Evolutionary conservation across 2,888 invertebrate genomes (phyloP).

Genomic region (Dilophus febrilis): DNA sequence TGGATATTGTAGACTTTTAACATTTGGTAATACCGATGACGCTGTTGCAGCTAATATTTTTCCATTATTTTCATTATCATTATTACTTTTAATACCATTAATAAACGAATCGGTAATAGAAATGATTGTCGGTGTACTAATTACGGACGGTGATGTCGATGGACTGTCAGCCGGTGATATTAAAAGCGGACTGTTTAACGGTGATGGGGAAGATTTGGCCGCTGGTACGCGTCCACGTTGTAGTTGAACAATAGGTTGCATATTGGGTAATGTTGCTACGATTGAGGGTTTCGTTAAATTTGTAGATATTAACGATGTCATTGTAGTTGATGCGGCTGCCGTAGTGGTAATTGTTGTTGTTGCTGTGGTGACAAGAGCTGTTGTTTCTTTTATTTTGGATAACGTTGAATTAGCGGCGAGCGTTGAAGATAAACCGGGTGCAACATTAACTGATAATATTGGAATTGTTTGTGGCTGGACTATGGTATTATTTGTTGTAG

Average conservation of each 20-base stretch:
- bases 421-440: background rate
- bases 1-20: slow-evolving; percentile 48
- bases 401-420: background rate
- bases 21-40: slow-evolving; percentile 14
- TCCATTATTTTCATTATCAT: slow-evolving; percentile 4
- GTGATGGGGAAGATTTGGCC: slow-evolving; percentile 24
- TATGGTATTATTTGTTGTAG: too few relatives aligned
- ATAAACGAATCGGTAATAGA: slow-evolving; percentile 6
- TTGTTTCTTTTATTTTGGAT: too few relatives aligned
- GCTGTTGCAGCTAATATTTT: slow-evolving; percentile 9
- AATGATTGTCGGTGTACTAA: slow-evolving; percentile 7
- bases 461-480: too few relatives aligned
- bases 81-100: slow-evolving; percentile 5
- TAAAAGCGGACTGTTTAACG: slow-evolving; percentile 30
- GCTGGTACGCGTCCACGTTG: background rate
- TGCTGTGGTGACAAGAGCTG: background rate
- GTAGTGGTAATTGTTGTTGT: background rate
- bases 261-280: slow-evolving; percentile 17
- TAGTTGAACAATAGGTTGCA: slow-evolving; percentile 1
- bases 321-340: background rate
- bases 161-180: slow-evolving; percentile 28
- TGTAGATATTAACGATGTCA: background rate
- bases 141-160: slow-evolving; percentile 22
- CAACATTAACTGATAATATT: too few relatives aligned
- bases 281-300: slow-evolving; percentile 6